Conservation (phyloP, 2,797 vertebrate genomes). For the Paratrypauchen microcephalus region DNA sequence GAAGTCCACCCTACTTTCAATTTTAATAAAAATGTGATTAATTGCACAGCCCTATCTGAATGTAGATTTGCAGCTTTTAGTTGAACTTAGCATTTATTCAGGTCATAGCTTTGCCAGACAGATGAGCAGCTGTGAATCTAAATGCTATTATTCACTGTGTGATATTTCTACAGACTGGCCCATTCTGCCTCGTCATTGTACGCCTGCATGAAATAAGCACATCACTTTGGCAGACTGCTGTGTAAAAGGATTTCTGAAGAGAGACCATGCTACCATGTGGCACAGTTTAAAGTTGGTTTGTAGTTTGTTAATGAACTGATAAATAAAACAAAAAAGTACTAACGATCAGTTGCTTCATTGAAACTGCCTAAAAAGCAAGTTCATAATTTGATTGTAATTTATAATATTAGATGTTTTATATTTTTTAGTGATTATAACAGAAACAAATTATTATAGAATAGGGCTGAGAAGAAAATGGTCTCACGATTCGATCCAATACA, state of each 20-base stretch:
- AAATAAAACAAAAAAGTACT: too few species aligned
- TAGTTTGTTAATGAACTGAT: too few species aligned
- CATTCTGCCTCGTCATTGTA: constrained; percentile 9
- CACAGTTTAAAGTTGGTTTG: too few species aligned
- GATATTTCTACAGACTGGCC: constrained; percentile 41
- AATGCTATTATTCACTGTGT: constrained; percentile 48
- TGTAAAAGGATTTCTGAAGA: constrained; percentile 29
- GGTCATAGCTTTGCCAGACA: constrained; percentile 33
- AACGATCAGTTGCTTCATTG: too few species aligned
- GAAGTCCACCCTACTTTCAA: too few species aligned
- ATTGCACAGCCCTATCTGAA: neutral
- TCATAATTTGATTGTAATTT: too few species aligned
- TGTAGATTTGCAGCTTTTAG: neutral
- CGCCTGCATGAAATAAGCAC: constrained; percentile 40
- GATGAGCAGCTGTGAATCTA: constrained; percentile 30
- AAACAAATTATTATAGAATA: too few species aligned
- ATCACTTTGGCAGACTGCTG: constrained; percentile 38
- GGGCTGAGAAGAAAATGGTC: too few species aligned
- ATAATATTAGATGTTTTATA: constrained; percentile 15
- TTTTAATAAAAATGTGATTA: too few species aligned
- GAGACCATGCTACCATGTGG: too few species aligned
- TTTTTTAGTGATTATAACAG: constrained; percentile 29
- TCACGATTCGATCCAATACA: too few species aligned
- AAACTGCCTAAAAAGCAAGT: too few species aligned
- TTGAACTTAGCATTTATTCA: constrained; percentile 27